Conservation (phyloP, 2,113 vertebrate genomes). For the Nansenia antarctica region DNA sequence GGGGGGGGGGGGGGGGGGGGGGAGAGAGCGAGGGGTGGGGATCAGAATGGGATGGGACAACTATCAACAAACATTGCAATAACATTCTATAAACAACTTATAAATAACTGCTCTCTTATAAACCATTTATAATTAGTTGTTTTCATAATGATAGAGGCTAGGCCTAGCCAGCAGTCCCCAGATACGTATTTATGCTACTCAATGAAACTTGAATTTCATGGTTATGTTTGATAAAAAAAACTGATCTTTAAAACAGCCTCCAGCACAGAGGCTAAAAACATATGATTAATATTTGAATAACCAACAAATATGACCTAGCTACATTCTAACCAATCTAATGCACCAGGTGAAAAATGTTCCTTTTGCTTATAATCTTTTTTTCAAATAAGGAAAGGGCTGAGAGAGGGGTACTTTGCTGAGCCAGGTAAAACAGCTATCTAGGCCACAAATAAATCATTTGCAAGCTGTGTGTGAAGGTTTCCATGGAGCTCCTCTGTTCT, state of each 20-base stretch:
- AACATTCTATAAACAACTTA: too few relatives aligned
- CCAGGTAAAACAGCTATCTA: conserved; percentile 39
- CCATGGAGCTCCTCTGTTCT: conserved; percentile 42
- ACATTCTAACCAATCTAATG: neutral
- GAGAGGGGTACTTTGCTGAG: neutral
- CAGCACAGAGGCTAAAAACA: neutral
- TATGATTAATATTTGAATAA: neutral
- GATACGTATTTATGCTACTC: too few relatives aligned
- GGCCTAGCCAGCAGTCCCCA: too few relatives aligned
- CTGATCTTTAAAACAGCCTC: neutral
- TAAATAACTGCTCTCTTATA: too few relatives aligned
- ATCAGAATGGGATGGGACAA: too few relatives aligned
- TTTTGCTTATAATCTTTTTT: neutral
- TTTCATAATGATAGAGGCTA: too few relatives aligned
- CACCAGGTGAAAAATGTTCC: neutral
- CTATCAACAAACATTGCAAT: too few relatives aligned
- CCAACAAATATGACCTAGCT: neutral
- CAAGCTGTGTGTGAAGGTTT: conserved; percentile 42
- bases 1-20: neutral
- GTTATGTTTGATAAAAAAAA: too few relatives aligned
- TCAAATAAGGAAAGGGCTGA: neutral
- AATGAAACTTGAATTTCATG: too few relatives aligned
- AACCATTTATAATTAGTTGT: too few relatives aligned
- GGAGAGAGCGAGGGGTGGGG: neutral
- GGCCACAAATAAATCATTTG: conserved; percentile 40